Evolutionary conservation across 2,888 invertebrate species (phyloP).

Genomic region (Opisthograptis luteolata): DNA sequence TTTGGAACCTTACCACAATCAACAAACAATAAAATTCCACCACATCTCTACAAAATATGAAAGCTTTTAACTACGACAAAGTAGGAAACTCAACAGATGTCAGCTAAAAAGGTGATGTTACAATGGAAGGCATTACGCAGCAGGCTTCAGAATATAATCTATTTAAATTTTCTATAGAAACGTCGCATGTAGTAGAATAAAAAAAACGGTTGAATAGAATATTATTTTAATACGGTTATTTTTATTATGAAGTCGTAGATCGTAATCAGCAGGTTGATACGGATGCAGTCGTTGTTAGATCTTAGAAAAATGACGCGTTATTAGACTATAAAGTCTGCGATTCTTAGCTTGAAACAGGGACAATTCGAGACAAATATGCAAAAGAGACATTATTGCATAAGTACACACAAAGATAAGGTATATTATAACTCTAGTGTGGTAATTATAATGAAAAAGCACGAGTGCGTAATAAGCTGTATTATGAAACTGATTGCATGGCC

Average conservation of each 20-base stretch:
- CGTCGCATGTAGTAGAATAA: slow-evolving; percentile 27
- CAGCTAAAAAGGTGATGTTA: neutral
- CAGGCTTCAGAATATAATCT: slow-evolving; percentile 22
- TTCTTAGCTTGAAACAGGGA: no score
- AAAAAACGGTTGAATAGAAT: slow-evolving; percentile 29
- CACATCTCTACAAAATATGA: neutral
- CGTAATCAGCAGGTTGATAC: slow-evolving; percentile 13
- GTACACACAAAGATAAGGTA: no score
- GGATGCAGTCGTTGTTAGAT: no score
- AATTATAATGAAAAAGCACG: no score
- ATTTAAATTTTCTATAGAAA: slow-evolving; percentile 35
- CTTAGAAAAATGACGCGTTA: no score
- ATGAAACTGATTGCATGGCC: no score
- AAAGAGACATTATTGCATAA: no score
- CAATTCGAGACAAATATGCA: no score
- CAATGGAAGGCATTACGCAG: slow-evolving; percentile 23
- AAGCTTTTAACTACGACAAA: neutral
- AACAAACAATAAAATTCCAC: neutral
- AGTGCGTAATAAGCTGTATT: no score
- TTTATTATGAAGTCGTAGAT: slow-evolving; percentile 28
- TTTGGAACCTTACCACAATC: slow-evolving; percentile 4
- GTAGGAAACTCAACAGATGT: neutral
- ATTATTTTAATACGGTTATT: slow-evolving; percentile 32
- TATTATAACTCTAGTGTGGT: no score
- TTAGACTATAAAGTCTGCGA: no score